Conservation (phyloP, 2,888 invertebrate genomes). For the Ennomos erosarius region DNA sequence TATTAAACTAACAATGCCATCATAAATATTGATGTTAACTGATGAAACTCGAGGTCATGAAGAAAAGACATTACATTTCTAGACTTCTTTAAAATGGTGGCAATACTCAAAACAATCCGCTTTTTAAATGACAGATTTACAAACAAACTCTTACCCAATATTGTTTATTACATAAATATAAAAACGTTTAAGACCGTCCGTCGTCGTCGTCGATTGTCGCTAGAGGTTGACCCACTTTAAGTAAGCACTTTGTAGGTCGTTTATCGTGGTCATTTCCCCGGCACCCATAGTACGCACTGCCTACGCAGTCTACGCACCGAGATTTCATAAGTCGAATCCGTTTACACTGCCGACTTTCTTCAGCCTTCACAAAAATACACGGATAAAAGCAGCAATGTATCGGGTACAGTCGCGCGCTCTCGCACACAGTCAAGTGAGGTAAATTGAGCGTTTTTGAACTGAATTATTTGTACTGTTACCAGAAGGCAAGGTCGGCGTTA, state of each 20-base stretch:
- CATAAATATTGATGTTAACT: too few relatives aligned
- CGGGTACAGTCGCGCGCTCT: background rate
- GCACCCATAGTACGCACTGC: constrained; percentile 42
- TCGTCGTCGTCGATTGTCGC: constrained; percentile 46
- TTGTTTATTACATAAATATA: constrained; percentile 38
- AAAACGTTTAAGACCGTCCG: constrained; percentile 52
- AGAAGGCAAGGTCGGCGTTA: constrained; percentile 40
- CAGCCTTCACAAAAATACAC: background rate
- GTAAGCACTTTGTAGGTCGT: constrained; percentile 73
- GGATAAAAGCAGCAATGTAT: constrained; percentile 15
- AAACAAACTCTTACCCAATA: constrained; percentile 25
- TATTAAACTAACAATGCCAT: too few relatives aligned
- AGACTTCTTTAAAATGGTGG: background rate
- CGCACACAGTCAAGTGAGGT: constrained; percentile 7
- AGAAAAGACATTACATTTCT: background rate
- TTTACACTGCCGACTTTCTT: constrained; percentile 21
- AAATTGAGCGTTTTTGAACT: constrained; percentile 33
- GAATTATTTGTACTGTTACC: constrained; percentile 40
- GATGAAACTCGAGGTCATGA: background rate
- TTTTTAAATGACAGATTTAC: constrained; percentile 22
- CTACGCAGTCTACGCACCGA: constrained; percentile 36
- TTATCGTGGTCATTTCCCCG: constrained; percentile 69
- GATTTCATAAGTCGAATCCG: constrained; percentile 23
- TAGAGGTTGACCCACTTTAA: constrained; percentile 71
- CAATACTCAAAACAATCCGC: constrained; percentile 4